phyloP scores from a whole-genome alignment of 2,797 vertebrate genomes.

The Chaenodraco wilsoni region DNA sequence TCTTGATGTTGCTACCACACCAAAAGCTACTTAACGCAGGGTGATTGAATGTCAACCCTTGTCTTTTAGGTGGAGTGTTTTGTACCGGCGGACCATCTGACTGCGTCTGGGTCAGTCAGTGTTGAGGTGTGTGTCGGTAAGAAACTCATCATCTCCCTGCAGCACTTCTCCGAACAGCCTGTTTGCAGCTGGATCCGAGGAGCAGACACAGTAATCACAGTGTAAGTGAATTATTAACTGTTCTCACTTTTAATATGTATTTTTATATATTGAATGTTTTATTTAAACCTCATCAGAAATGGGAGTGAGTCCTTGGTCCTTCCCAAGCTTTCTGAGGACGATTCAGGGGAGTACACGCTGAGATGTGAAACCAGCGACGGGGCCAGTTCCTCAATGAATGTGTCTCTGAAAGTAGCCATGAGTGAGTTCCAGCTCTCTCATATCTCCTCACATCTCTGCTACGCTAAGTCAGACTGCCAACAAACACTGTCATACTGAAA shows the following conservation, averaged over 20 bases:
- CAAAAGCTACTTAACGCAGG: background rate
- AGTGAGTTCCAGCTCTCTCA: slow-evolving; percentile 51
- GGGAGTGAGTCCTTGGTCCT: slow-evolving; percentile 65
- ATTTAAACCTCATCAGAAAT: slow-evolving; percentile 34
- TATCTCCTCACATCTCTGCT: background rate
- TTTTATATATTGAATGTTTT: background rate
- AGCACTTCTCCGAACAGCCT: slow-evolving; percentile 24
- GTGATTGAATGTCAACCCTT: slow-evolving; percentile 1
- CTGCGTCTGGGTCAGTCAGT: slow-evolving; percentile 22
- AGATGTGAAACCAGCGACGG: slow-evolving; percentile 68
- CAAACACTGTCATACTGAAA: background rate
- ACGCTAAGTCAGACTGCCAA: background rate
- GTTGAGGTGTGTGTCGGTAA: slow-evolving; percentile 46
- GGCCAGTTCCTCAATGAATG: slow-evolving; percentile 70
- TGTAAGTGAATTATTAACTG: slow-evolving; percentile 33
- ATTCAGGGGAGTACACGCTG: slow-evolving; percentile 85
- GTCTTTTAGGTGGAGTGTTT: slow-evolving; percentile 57
- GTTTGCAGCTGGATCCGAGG: slow-evolving; percentile 56
- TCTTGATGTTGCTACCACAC: background rate
- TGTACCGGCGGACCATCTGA: slow-evolving; percentile 20
- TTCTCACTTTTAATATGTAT: background rate
- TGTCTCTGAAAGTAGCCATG: slow-evolving; percentile 80
- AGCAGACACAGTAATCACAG: background rate
- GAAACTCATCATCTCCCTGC: slow-evolving; percentile 61
- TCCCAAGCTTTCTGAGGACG: slow-evolving; percentile 70